Percentiles rank a stretch among this genome's conserved stretches.
Evolutionary conservation across 2,797 vertebrate species (phyloP).

Genomic region (Morus bassanus): DNA sequence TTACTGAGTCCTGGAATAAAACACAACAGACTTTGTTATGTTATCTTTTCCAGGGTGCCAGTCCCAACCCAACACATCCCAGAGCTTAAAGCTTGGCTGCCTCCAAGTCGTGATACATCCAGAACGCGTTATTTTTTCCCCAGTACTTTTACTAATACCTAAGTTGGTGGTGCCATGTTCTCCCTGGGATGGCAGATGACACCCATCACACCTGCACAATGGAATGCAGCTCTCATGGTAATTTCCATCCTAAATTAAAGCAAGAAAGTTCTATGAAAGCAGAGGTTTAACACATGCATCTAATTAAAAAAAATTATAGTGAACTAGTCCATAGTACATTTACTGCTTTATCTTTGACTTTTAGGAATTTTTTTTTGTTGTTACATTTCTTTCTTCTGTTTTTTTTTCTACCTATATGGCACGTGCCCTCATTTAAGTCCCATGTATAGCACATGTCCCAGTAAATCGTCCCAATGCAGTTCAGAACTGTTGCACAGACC

Average conservation of each 20-base stretch:
- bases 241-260: background rate
- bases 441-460: background rate
- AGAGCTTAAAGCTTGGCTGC: background rate
- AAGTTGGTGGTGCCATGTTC: background rate
- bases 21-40: background rate
- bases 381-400: background rate
- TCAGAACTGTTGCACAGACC: background rate
- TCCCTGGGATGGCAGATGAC: background rate
- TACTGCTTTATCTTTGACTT: background rate
- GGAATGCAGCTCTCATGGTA: background rate
- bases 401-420: background rate
- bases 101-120: background rate
- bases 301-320: fast-evolving
- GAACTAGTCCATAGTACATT: background rate
- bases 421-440: background rate
- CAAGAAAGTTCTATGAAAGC: background rate
- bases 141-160: background rate
- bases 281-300: background rate
- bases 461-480: background rate
- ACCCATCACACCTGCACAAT: background rate
- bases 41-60: background rate
- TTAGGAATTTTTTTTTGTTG: background rate
- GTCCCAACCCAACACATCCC: background rate
- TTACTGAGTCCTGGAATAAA: background rate
- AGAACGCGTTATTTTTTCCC: fast-evolving